Evolutionary conservation across 2,888 invertebrate genomes (phyloP).

Genomic region (Biston betularia): DNA sequence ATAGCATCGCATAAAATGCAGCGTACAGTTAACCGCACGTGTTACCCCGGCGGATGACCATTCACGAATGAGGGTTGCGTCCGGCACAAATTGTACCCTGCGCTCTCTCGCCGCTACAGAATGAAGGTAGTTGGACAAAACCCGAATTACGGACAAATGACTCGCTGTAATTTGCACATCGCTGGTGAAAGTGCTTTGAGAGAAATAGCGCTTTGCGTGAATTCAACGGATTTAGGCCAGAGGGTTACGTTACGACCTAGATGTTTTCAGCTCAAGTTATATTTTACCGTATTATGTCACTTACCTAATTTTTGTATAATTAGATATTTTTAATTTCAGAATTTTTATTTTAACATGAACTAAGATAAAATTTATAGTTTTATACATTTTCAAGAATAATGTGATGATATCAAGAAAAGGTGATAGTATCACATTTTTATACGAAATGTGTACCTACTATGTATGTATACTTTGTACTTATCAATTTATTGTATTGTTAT

Average conservation of each 20-base stretch:
- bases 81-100: slow-evolving; percentile 76
- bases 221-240: slow-evolving; percentile 46
- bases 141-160: slow-evolving; percentile 72
- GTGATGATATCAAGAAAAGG: too few species aligned
- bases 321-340: too few species aligned
- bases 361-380: neutral
- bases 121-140: slow-evolving; percentile 68
- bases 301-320: too few species aligned
- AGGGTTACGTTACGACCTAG: slow-evolving; percentile 39
- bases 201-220: slow-evolving; percentile 61
- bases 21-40: slow-evolving; percentile 75
- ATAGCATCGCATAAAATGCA: slow-evolving; percentile 72
- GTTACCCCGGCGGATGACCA: slow-evolving; percentile 56
- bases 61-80: slow-evolving; percentile 65
- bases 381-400: neutral
- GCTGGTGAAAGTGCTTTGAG: slow-evolving; percentile 58
- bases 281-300: neutral
- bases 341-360: too few species aligned
- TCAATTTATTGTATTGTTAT: too few species aligned
- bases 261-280: slow-evolving; percentile 22
- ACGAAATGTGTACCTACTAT: too few species aligned
- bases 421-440: neutral
- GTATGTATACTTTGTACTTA: too few species aligned
- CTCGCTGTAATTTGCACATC: slow-evolving; percentile 71
- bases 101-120: slow-evolving; percentile 58